These are phyloP conservation scores for Drosophila pachea DNA, from an alignment of 1,140 invertebrate genomes.

Conservation along the genomic window DNA sequence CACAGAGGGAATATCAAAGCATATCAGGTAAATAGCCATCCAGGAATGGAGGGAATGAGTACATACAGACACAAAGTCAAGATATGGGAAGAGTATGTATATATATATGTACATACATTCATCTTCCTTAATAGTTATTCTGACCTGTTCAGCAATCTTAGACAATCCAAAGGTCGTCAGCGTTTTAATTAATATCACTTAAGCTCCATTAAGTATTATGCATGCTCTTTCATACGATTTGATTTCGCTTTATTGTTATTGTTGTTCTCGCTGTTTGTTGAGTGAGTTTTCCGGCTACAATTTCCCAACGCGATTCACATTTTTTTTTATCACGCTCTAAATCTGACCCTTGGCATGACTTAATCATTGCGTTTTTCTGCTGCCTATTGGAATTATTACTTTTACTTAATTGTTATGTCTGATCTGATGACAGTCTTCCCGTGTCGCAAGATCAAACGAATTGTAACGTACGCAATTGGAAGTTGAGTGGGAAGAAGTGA, in stretches of 20 bases:
- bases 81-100: neutral
- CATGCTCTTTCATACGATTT: conserved; percentile 47
- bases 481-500: no score
- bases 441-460: conserved; percentile 26
- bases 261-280: conserved; percentile 18
- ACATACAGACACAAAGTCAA: no score
- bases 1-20: neutral
- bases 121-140: neutral
- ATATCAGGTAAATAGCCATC: neutral
- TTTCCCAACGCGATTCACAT: conserved; percentile 10
- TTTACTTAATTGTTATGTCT: conserved; percentile 1
- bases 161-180: conserved; percentile 33
- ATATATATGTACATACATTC: neutral
- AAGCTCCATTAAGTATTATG: conserved; percentile 58
- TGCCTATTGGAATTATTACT: neutral
- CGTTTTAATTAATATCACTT: conserved; percentile 71
- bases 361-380: conserved; percentile 3
- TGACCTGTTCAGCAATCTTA: conserved; percentile 25
- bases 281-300: conserved; percentile 37
- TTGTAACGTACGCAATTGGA: no score
- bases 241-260: conserved; percentile 35
- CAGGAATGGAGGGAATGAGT: neutral
- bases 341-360: conserved; percentile 30
- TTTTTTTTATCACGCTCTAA: conserved; percentile 1
- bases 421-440: conserved; percentile 22